Conservation (phyloP, 2,888 invertebrate genomes). For the Plemyria rubiginata region DNA sequence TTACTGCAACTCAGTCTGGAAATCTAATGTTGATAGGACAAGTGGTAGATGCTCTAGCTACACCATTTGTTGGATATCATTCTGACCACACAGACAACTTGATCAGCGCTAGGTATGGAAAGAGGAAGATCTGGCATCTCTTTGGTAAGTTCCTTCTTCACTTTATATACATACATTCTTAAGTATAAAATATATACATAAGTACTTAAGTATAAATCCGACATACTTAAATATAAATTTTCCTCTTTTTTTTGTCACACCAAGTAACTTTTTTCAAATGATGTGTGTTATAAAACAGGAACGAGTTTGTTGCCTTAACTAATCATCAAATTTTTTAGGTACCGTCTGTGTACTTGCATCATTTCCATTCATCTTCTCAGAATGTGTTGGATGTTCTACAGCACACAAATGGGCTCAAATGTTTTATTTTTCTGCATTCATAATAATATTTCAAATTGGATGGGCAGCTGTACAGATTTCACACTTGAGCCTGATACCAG, state of each 20-base stretch:
- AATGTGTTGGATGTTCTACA: conserved; percentile 88
- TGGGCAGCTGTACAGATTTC: conserved; percentile 97
- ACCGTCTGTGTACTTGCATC: conserved; percentile 89
- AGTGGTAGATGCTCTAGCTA: conserved; percentile 93
- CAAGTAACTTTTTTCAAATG: too few relatives aligned
- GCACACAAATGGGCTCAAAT: conserved; percentile 89
- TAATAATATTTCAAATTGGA: conserved; percentile 95
- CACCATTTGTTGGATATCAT: conserved; percentile 94
- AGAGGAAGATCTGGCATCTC: conserved; percentile 95
- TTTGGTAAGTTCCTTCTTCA: conserved; percentile 85
- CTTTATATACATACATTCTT: too few relatives aligned
- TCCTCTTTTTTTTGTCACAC: too few relatives aligned
- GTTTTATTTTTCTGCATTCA: conserved; percentile 90
- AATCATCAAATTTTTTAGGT: conserved; percentile 77
- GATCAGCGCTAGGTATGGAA: conserved; percentile 89
- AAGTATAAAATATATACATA: too few relatives aligned
- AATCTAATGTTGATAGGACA: conserved; percentile 92
- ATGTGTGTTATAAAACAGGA: too few relatives aligned
- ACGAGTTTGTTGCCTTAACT: background rate
- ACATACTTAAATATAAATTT: too few relatives aligned
- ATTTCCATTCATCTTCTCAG: conserved; percentile 95
- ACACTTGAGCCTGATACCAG: conserved; percentile 94
- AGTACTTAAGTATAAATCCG: too few relatives aligned
- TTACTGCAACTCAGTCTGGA: conserved; percentile 84
- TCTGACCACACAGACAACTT: conserved; percentile 90